phyloP scores from a whole-genome alignment of 2,113 vertebrate species.

The Aviceda subcristata region DNA sequence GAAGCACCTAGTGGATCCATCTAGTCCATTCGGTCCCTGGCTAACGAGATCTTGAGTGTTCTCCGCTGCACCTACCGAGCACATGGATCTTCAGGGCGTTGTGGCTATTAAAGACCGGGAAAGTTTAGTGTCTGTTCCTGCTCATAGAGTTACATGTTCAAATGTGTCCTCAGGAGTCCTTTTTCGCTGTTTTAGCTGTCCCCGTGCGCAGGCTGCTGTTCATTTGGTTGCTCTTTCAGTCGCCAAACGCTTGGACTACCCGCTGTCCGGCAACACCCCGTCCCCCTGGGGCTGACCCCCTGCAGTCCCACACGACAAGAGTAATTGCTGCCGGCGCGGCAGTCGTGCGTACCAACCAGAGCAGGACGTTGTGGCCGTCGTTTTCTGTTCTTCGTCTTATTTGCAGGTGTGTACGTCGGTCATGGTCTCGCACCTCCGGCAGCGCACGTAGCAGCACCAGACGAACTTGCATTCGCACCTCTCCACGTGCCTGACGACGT shows the following conservation, averaged over 20 bases:
- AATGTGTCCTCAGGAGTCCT: not conserved
- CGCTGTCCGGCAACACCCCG: not conserved
- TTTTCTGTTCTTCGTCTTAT: slow-evolving; percentile 7
- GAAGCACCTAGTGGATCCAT: not conserved
- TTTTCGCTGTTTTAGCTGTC: not conserved
- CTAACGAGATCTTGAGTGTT: not conserved
- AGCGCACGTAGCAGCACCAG: slow-evolving; percentile 97
- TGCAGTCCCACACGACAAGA: accelerated
- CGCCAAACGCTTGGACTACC: not conserved
- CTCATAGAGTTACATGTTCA: not conserved
- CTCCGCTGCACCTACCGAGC: not conserved
- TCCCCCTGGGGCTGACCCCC: not conserved
- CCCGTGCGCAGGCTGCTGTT: not conserved
- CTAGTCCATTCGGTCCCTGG: not conserved
- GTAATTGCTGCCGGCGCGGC: accelerated
- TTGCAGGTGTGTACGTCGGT: slow-evolving; percentile 96
- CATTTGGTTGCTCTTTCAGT: not conserved
- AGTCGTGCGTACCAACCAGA: accelerated
- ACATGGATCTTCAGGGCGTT: not conserved
- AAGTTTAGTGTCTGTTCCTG: not conserved
- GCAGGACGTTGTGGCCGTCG: accelerated
- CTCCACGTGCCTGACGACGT: slow-evolving; percentile 87
- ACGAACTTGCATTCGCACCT: slow-evolving; percentile 95
- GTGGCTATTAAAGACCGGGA: not conserved
- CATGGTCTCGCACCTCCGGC: slow-evolving; percentile 93